Evolutionary conservation across 1,140 invertebrate species (phyloP).

Genomic region (Fopius arisanus): DNA sequence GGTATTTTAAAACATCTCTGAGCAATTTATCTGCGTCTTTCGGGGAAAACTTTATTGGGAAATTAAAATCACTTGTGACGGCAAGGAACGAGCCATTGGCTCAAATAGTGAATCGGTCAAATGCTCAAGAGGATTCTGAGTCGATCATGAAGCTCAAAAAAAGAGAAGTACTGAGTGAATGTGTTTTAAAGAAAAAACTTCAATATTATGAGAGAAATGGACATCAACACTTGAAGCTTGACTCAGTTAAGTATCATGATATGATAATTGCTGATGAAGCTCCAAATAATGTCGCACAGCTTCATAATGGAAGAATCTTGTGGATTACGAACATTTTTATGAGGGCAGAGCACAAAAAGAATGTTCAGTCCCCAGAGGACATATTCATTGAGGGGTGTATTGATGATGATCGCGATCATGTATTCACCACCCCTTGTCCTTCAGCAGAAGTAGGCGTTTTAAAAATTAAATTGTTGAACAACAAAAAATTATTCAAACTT

Average conservation of each 20-base stretch:
- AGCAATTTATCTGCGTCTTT: constrained; percentile 33
- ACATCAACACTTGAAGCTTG: neutral
- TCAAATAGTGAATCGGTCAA: constrained; percentile 32
- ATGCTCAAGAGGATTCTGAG: constrained; percentile 5
- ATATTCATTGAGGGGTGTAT: neutral
- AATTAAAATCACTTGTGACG: constrained; percentile 27
- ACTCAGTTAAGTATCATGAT: neutral
- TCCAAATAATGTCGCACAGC: neutral
- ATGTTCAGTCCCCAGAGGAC: neutral
- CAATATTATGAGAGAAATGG: neutral
- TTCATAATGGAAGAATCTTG: neutral
- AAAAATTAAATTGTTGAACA: neutral
- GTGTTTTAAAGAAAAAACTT: neutral
- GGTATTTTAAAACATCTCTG: constrained; percentile 25
- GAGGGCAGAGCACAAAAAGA: neutral
- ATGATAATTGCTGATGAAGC: neutral
- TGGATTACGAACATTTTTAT: neutral
- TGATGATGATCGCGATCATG: neutral
- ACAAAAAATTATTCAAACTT: neutral
- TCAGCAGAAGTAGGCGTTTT: neutral
- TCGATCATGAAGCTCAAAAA: neutral
- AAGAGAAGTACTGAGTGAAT: neutral
- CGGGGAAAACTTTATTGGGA: constrained; percentile 35
- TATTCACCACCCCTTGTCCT: neutral
- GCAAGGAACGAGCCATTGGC: constrained; percentile 26